Conservation (phyloP, 1,140 invertebrate genomes). For the Trichomalopsis sarcophagae region DNA sequence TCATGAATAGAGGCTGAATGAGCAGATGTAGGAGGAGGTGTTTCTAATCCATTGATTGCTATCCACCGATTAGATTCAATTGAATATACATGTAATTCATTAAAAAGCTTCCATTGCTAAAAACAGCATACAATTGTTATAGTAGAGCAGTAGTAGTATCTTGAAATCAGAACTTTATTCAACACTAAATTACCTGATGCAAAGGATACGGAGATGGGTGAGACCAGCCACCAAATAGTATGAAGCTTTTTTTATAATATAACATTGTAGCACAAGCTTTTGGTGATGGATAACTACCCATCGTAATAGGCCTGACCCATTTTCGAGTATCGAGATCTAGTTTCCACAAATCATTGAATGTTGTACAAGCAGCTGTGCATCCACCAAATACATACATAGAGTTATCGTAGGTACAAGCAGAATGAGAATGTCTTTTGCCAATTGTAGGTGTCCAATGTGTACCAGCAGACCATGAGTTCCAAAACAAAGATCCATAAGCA, state of each 20-base stretch:
- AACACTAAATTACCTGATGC: constrained; percentile 81
- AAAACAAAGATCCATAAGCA: constrained; percentile 81
- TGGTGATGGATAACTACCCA: constrained; percentile 94
- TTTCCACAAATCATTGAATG: constrained; percentile 97
- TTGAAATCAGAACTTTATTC: constrained; percentile 8
- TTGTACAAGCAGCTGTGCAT: constrained; percentile 94
- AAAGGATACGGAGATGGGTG: constrained; percentile 93
- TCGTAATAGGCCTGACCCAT: constrained; percentile 88
- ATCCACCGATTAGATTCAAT: constrained; percentile 90
- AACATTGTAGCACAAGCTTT: constrained; percentile 96
- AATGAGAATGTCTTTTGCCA: constrained; percentile 93
- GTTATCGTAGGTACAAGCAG: constrained; percentile 88
- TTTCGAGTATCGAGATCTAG: constrained; percentile 90
- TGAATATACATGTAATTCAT: constrained; percentile 94
- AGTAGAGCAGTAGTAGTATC: not conserved
- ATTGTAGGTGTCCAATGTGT: constrained; percentile 81
- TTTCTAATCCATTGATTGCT: constrained; percentile 79
- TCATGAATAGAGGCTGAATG: constrained; percentile 94
- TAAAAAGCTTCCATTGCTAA: constrained; percentile 87
- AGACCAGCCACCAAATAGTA: constrained; percentile 97
- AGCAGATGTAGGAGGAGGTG: constrained; percentile 88
- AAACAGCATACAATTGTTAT: constrained; percentile 53
- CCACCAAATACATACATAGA: constrained; percentile 97
- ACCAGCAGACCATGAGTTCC: constrained; percentile 77
- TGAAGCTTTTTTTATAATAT: constrained; percentile 86